A percentile compares a stretch with the other conserved stretches of the same genome.
These are phyloP conservation scores for Zaprionus taronus DNA, from an alignment of 1,140 invertebrate species.

Conservation along the genomic window DNA sequence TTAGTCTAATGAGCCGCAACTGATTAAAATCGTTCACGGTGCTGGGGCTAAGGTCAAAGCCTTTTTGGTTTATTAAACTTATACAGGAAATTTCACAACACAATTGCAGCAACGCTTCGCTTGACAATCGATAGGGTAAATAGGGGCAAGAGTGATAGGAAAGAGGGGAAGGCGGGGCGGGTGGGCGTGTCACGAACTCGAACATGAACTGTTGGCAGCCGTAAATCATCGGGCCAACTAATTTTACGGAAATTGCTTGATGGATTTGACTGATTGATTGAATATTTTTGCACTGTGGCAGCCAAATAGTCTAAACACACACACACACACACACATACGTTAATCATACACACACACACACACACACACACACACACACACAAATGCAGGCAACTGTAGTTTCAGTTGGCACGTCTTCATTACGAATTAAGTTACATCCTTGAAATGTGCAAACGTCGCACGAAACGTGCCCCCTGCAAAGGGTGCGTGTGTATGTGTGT, in stretches of 20 bases:
- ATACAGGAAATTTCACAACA: background rate
- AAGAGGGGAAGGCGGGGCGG: background rate
- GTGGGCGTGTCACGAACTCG: background rate
- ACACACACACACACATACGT: background rate
- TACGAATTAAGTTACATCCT: conserved; percentile 81
- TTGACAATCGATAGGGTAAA: conserved; percentile 1
- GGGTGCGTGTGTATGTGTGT: conserved; percentile 36
- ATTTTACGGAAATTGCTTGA: conserved; percentile 74
- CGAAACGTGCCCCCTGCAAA: conserved; percentile 59
- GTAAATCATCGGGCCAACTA: conserved; percentile 66
- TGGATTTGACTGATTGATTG: conserved; percentile 80
- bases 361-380: conserved; percentile 5
- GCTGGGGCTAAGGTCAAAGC: background rate
- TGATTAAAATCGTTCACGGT: conserved; percentile 18
- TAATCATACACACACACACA: background rate
- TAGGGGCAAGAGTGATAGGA: background rate
- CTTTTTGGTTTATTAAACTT: background rate
- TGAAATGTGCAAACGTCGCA: conserved; percentile 77
- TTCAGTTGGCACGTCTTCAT: conserved; percentile 69
- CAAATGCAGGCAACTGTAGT: conserved; percentile 24
- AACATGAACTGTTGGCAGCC: conserved; percentile 12
- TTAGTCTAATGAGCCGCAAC: conserved; percentile 28
- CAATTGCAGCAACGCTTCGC: conserved; percentile 6
- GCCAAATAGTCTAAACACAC: conserved; percentile 14
- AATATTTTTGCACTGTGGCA: conserved; percentile 57